Base-by-base conservation (phyloP, 1,140 invertebrate genomes). In the Ericerus pela region DNA sequence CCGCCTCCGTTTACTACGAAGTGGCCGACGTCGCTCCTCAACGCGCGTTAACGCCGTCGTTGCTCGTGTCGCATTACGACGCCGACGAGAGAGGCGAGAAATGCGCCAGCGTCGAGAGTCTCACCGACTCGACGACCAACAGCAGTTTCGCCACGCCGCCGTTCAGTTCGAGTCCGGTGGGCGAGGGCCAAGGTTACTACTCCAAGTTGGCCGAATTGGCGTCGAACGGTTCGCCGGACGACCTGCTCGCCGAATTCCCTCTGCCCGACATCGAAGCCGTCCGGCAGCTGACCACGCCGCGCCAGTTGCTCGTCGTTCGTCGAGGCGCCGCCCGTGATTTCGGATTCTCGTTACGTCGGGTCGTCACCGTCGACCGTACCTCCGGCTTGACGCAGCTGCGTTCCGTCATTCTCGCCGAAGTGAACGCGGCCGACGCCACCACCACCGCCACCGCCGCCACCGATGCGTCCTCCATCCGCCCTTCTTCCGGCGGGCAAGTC, bases 331-430 rank as follows among this genome's bases (percentile, higher is more conserved):
- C 88, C 1, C 75, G 84, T 54, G 93, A 95, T 69, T 96, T 96
- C 69, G 93, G 93, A 1, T 96, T 96, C 66, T 93, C 88, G 37
- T 72, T 96, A 51, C 77, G 92, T n/a, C 79, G 90, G 61, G 86
- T 86, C 2, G 82, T 88, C 66, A 77, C 87, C 36, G 75, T 88
- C 53, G 82, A 85, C 68, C 47, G 64, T 64, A 6, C 70, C 66
- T 59, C 66, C 63, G 62, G 60, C 27, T 43, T 29, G 18, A 55
- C 31, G n/a, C 24, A 53, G 11, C 51, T 62, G 14, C 79, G 81
- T 59, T 78, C 84, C 28, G 86, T 94, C 2, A 88, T 92, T 51
- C 89, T 95, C 66, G 92, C 91, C 5, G 92, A 96, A 69, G 26
- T 47, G 41, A 47, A 47, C 14, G 91, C 93, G 1, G 87, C 87